Evolutionary conservation across 1,140 invertebrate species (phyloP).

Genomic region (Magallana ariakensis): DNA sequence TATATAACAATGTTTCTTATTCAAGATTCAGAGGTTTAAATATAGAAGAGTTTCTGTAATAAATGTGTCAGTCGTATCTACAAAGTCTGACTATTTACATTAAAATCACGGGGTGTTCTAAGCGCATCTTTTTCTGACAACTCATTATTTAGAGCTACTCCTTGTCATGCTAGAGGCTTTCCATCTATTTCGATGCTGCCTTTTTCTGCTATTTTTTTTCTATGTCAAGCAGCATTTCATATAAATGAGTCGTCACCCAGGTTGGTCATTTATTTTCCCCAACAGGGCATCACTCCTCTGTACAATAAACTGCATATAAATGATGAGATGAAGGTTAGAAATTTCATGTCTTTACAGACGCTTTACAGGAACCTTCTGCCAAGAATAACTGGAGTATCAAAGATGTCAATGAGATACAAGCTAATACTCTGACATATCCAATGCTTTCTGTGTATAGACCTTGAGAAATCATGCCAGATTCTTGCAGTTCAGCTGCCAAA

Average conservation of each 20-base stretch:
- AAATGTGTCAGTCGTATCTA: not conserved
- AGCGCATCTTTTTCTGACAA: not conserved
- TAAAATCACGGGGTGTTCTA: not conserved
- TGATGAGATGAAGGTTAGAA: not conserved
- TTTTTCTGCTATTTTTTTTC: no score
- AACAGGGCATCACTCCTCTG: not conserved
- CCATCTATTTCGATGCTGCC: not conserved
- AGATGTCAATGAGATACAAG: not conserved
- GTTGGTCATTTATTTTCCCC: not conserved
- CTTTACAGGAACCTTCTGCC: not conserved
- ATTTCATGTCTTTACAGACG: not conserved
- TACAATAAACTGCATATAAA: not conserved
- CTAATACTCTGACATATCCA: not conserved
- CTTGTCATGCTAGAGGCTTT: slow-evolving; percentile 9
- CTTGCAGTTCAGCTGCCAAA: slow-evolving; percentile 19
- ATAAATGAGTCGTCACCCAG: not conserved
- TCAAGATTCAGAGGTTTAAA: not conserved
- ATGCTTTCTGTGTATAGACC: not conserved
- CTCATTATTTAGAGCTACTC: not conserved
- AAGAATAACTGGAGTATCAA: not conserved
- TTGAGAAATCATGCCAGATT: not conserved
- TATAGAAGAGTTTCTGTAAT: not conserved
- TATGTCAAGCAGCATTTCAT: not conserved
- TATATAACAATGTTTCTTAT: not conserved
- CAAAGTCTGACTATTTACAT: not conserved